Percentiles rank a stretch among this genome's conserved stretches.
phyloP scores from a whole-genome alignment of 2,888 invertebrate genomes.

The Luffia ferchaultella region DNA sequence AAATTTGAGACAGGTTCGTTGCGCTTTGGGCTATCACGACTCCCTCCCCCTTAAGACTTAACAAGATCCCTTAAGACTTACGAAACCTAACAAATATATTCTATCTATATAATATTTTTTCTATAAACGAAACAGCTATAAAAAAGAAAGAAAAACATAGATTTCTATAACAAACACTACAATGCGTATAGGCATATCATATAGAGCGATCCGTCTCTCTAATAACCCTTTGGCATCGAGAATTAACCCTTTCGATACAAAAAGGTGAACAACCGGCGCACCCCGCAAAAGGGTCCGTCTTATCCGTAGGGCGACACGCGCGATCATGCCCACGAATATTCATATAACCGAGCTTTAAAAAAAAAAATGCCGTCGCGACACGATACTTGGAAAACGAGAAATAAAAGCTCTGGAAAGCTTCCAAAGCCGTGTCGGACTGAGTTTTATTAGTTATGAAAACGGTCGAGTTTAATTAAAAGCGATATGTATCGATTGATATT shows the following conservation, averaged over 20 bases:
- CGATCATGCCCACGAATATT: slow-evolving; percentile 45
- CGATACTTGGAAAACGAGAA: slow-evolving; percentile 14
- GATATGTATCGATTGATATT: slow-evolving; percentile 24
- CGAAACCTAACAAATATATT: too few species aligned
- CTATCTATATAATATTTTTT: too few species aligned
- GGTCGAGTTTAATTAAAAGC: slow-evolving; percentile 35
- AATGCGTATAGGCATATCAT: slow-evolving; percentile 10
- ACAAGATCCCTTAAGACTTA: too few species aligned
- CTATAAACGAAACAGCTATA: too few species aligned
- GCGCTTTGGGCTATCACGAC: too few species aligned
- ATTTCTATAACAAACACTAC: background rate
- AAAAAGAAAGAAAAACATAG: slow-evolving; percentile 1
- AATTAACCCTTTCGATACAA: slow-evolving; percentile 56
- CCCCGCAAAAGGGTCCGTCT: slow-evolving; percentile 34
- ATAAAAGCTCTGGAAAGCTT: slow-evolving; percentile 42
- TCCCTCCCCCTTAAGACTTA: too few species aligned
- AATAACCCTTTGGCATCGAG: slow-evolving; percentile 43
- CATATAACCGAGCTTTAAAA: slow-evolving; percentile 30
- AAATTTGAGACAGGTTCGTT: too few species aligned
- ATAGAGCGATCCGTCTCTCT: slow-evolving; percentile 27
- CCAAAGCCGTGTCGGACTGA: slow-evolving; percentile 31
- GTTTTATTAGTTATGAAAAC: slow-evolving; percentile 37
- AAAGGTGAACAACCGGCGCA: slow-evolving; percentile 51
- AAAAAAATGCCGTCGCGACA: slow-evolving; percentile 17
- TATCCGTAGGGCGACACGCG: slow-evolving; percentile 39